Evolutionary conservation across 2,113 vertebrate genomes (phyloP).

Genomic region (Strix aluco): DNA sequence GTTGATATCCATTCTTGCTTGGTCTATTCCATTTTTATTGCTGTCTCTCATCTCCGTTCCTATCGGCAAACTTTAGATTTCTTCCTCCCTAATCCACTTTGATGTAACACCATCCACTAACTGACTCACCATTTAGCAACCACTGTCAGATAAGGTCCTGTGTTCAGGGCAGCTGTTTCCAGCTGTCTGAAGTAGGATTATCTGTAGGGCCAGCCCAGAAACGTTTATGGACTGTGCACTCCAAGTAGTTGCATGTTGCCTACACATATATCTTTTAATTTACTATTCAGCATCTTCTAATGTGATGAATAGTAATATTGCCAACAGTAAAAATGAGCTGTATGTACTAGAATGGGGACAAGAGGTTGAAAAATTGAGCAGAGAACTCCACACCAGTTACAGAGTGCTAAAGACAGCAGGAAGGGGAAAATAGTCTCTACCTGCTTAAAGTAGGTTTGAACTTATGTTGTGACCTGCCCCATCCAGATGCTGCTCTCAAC

Average conservation of each 20-base stretch:
- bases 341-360: neutral
- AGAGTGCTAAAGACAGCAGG: neutral
- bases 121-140: neutral
- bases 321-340: neutral
- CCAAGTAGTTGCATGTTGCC: accelerated
- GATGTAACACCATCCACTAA: neutral
- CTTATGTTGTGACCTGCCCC: neutral
- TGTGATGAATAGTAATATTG: neutral
- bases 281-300: neutral
- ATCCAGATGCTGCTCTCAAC: neutral
- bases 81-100: neutral
- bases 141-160: neutral
- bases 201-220: neutral
- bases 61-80: neutral
- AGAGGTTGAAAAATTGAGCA: neutral
- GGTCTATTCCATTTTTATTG: neutral
- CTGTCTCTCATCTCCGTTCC: neutral
- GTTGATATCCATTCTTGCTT: neutral
- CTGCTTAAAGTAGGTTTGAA: neutral
- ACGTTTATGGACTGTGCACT: neutral
- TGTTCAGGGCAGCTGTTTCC: neutral
- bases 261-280: neutral
- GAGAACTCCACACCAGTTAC: neutral
- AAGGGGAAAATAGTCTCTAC: neutral
- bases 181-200: neutral